phyloP scores from a whole-genome alignment of 2,113 vertebrate species.

The Ovis canadensis region DNA sequence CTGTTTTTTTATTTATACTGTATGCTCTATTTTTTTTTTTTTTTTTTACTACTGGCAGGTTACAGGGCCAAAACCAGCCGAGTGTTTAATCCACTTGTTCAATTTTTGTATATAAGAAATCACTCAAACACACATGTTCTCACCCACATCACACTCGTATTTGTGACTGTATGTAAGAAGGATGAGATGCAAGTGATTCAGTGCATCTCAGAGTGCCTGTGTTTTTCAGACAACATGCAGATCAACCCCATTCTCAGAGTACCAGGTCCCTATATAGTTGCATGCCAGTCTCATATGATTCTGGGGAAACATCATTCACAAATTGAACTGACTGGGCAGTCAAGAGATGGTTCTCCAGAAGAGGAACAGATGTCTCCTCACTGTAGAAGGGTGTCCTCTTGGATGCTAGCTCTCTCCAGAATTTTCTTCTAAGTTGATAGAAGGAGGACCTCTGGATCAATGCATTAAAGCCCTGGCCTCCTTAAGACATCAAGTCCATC shows the following conservation, averaged over 20 bases:
- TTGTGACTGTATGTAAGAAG: background rate
- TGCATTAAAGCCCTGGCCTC: background rate
- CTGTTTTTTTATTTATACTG: background rate
- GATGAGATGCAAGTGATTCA: background rate
- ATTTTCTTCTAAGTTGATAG: background rate
- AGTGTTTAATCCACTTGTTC: background rate
- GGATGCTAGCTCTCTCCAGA: background rate
- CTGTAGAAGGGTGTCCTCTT: background rate
- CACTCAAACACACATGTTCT: background rate
- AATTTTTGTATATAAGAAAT: background rate
- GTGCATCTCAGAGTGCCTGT: background rate
- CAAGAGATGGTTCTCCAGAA: background rate
- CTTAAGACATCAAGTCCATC: background rate
- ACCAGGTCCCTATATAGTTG: background rate
- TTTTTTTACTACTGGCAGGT: background rate
- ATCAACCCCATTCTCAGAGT: background rate
- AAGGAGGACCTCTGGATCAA: background rate
- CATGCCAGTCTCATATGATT: background rate
- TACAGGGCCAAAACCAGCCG: background rate
- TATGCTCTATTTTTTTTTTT: background rate
- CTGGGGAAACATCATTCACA: background rate
- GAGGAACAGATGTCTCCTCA: background rate
- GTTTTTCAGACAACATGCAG: background rate
- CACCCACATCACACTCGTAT: background rate
- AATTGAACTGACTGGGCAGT: background rate